Evolutionary conservation across 2,888 invertebrate genomes (phyloP), one percentile per base, ranked within the genome.

Genomic region (Sesia bembeciformis): DNA sequence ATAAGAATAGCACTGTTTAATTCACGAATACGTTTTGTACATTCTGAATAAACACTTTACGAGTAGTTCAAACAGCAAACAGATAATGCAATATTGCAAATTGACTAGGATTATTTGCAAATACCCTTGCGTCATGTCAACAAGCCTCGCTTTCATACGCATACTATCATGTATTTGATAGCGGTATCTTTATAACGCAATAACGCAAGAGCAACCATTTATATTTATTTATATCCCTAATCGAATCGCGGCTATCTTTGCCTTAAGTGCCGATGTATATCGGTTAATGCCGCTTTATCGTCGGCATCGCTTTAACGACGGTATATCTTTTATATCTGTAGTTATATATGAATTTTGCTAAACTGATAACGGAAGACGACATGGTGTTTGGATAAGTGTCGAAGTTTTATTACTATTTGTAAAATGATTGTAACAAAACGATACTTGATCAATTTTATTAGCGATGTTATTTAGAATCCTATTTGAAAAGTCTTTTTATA

Each of bases 181-280:
- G 73, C 73, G 76, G 71, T 84, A 82, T 84, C 84, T 84, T 84
- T 82, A 80, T 75, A 74, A 66, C 72, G 65, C 65, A 71, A 72
- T 75, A 78, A 73, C 75, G 75, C 73, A 78, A 77, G 73, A 74
- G 70, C 67, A 72, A 72, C 75, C 66, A 76, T 84, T 85, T 86
- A 84, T 81, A 81, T 85, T 74, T 86, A 83, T 84, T 84, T 84
- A 81, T 82, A 78, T 75, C 66, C 65, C 66, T 76, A 84, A 83
- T 84, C 84, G 65, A 66, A 68, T 67, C 60, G 69, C 55, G 65
- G 71, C 64, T 80, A 78, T 81, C 77, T 68, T 62, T 66, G 73
- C 73, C 76, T 75, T 81, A 81, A 85, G 84, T 83, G 81, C 70
- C 78, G 84, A 85, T 86, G 73, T 76, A 68, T 82, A 84, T 85